Evolutionary conservation across 2,888 invertebrate species (phyloP), one percentile per base, ranked within the genome.

Genomic region (Cybosia mesomella): DNA sequence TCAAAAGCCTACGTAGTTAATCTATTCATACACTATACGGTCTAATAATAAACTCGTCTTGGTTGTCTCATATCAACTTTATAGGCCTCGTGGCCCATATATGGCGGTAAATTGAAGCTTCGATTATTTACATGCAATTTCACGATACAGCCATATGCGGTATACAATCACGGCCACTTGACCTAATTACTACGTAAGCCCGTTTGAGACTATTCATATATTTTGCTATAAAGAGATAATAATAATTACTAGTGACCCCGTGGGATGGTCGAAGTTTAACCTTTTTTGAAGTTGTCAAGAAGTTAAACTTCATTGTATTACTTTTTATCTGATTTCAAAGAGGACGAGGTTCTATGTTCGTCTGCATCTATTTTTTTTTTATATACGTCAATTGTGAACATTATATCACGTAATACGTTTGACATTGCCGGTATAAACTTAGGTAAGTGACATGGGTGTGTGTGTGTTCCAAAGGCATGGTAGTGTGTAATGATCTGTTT

Each of bases 71-170:
- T 53, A 58, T 62, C 63, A 75, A 71, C 70, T 69, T 43, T 54
- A 68, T 74, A 81, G 84, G 78, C 77, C 84, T 80, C 78, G 82
- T 70, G 70, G 68, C 58, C 87, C 86, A 77, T 88, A 89, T 81
- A 81, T 75, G 86, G 87, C 68, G 77, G 79, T 82, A 85, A 84
- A 85, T 83, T 82, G 81, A 81, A 82, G 80, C 82, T 74, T 82
- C 84, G 74, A 87, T 84, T 83, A 89, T 88, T 88, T 88, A 88
- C 89, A 91, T 90, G 85, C 83, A 87, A 89, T 91, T 89, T 89
- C 88, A 87, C 85, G 86, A 86, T 86, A 83, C 64, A 67, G 64
- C 89, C 88, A 86, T 89, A 90, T 81, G 72, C 70, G 74, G 18
- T 59, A n/a, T n/a, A 70, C 81, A 68, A 66, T 84, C 73, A 75